phyloP scores from a whole-genome alignment of 1,140 invertebrate species.

The Gryllus bimaculatus region DNA sequence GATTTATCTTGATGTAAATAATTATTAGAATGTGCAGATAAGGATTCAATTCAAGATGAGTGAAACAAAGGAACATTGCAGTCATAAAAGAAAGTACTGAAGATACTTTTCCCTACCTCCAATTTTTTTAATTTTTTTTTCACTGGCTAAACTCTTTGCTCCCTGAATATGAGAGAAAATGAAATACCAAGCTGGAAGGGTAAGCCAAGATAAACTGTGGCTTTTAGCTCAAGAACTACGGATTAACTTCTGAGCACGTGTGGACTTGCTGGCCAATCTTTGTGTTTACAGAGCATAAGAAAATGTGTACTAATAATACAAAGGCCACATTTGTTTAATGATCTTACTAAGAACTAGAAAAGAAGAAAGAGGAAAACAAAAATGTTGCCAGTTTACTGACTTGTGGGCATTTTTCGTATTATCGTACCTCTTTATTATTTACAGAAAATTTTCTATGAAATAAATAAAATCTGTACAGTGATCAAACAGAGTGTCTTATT shows the following conservation, averaged over 20 bases:
- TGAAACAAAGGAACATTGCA: no score
- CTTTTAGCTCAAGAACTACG: background rate
- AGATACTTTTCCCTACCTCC: background rate
- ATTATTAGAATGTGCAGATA: background rate
- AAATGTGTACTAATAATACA: background rate
- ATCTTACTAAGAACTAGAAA: background rate
- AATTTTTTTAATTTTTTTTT: slow-evolving; percentile 3
- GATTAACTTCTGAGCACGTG: background rate
- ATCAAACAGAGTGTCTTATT: slow-evolving; percentile 15
- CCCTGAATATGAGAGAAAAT: slow-evolving; percentile 11
- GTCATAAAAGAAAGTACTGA: no score
- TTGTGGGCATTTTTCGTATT: slow-evolving; percentile 15
- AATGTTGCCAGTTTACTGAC: slow-evolving; percentile 17
- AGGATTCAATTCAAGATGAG: background rate
- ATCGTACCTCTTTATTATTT: slow-evolving; percentile 18
- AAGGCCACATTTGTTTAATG: background rate
- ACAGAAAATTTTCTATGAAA: slow-evolving; percentile 15
- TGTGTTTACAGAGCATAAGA: background rate
- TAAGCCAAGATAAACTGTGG: background rate
- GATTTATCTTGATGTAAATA: slow-evolving; percentile 11
- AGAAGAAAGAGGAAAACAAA: slow-evolving; percentile 6
- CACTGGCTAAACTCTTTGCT: slow-evolving; percentile 15
- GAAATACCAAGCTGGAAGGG: slow-evolving; percentile 14
- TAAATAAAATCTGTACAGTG: slow-evolving; percentile 14
- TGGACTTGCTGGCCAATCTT: background rate